A percentile compares a stretch with the other conserved stretches of the same genome.
phyloP scores from a whole-genome alignment of 2,113 vertebrate species.

The Apteryx mantelli region DNA sequence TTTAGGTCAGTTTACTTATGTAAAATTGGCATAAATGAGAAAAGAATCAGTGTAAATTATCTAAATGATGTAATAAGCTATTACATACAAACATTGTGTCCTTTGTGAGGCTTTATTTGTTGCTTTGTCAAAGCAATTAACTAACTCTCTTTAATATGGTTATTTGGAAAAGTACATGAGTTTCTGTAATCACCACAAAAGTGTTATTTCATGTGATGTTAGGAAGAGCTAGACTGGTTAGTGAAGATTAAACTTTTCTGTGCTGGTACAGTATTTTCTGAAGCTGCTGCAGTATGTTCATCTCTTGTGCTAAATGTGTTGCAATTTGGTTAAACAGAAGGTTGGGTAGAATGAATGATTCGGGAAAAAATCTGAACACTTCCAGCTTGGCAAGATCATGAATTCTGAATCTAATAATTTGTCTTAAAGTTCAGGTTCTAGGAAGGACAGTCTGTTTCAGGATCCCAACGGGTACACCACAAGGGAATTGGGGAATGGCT shows the following conservation, averaged over 20 bases:
- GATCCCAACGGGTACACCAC: constrained; percentile 39
- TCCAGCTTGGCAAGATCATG: constrained; percentile 55
- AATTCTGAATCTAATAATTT: constrained; percentile 56
- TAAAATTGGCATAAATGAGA: not conserved
- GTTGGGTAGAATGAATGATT: not conserved
- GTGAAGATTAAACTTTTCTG: not conserved
- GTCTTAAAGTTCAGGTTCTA: constrained; percentile 63
- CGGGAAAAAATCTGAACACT: constrained; percentile 6
- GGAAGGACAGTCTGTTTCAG: constrained; percentile 55
- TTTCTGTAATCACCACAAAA: not conserved
- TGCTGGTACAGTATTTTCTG: constrained; percentile 28
- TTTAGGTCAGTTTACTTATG: not conserved
- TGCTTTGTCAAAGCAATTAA: not conserved
- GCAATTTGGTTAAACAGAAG: constrained; percentile 42
- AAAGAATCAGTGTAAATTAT: not conserved
- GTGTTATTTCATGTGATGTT: not conserved
- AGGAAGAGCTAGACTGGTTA: not conserved
- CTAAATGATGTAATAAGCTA: not conserved
- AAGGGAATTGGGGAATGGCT: constrained; percentile 55
- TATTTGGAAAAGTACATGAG: not conserved
- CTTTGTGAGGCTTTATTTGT: not conserved
- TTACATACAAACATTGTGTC: not conserved
- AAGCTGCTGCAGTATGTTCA: not conserved
- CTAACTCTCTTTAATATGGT: not conserved
- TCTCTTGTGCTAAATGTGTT: constrained; percentile 1